Conservation (phyloP, 1,140 invertebrate species). For the Pseudoatta argentina region DNA sequence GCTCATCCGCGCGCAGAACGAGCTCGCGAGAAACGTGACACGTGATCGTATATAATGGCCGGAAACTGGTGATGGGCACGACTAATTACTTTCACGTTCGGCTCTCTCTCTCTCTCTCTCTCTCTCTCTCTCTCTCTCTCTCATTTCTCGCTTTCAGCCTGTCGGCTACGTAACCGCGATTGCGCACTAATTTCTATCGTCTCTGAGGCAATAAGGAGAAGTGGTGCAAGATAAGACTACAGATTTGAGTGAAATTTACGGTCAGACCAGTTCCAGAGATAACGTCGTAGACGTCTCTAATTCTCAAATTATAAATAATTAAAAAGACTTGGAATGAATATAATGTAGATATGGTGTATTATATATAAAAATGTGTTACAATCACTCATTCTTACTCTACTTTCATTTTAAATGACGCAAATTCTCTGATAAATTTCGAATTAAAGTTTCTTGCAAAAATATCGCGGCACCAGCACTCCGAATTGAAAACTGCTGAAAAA, state of each 20-base stretch:
- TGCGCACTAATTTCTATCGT: slow-evolving; percentile 50
- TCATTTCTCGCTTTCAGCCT: slow-evolving; percentile 37
- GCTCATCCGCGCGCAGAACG: slow-evolving; percentile 42
- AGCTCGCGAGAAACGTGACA: slow-evolving; percentile 64
- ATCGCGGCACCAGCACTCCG: neutral
- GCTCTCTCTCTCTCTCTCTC: slow-evolving; percentile 33
- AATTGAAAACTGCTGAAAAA: neutral
- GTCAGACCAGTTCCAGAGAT: too few relatives aligned
- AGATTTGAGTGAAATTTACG: slow-evolving; percentile 24
- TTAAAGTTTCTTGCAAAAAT: neutral
- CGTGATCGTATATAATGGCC: slow-evolving; percentile 70
- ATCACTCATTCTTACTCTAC: neutral
- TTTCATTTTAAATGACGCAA: neutral
- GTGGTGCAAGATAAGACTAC: slow-evolving; percentile 33
- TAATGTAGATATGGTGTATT: neutral
- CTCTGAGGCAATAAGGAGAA: slow-evolving; percentile 28
- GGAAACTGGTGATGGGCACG: slow-evolving; percentile 70
- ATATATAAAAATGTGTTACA: neutral
- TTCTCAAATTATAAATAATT: neutral
- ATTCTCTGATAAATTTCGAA: slow-evolving; percentile 5
- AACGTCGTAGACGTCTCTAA: neutral
- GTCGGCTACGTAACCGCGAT: slow-evolving; percentile 36
- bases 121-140: slow-evolving; percentile 8
- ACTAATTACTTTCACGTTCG: slow-evolving; percentile 72
- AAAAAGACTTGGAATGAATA: neutral